phyloP scores from a whole-genome alignment of 1,140 invertebrate species.

The Kradibia gibbosae region DNA sequence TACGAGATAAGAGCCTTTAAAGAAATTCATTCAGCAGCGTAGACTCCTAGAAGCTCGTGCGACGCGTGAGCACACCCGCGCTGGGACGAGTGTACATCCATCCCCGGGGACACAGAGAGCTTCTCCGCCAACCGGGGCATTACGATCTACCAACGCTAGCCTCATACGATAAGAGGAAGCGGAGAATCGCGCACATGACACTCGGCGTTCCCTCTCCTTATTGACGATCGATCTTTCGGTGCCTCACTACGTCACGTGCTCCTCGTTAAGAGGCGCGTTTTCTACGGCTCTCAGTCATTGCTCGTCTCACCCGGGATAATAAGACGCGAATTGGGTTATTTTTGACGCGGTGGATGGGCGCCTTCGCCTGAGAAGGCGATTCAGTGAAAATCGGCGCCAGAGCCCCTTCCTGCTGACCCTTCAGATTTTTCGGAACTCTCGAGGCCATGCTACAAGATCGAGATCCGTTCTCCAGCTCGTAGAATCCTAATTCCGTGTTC shows the following conservation, averaged over 20 bases:
- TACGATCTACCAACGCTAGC: background rate
- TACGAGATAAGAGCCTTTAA: too few relatives aligned
- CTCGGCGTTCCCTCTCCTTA: background rate
- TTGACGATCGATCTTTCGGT: background rate
- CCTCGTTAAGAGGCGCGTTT: constrained; percentile 41
- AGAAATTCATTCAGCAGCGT: background rate
- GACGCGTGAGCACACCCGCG: background rate
- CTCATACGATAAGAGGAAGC: background rate
- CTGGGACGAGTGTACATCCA: too few relatives aligned
- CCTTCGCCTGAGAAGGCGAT: too few relatives aligned
- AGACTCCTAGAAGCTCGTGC: background rate
- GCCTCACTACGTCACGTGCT: constrained; percentile 47
- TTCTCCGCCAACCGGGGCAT: too few relatives aligned
- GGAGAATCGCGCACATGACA: background rate
- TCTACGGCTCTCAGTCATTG: constrained; percentile 2
- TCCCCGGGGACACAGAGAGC: background rate
- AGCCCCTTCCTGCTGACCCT: too few relatives aligned
- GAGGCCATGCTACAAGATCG: too few relatives aligned
- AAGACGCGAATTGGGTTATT: background rate
- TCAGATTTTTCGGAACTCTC: too few relatives aligned
- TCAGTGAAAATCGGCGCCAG: too few relatives aligned
- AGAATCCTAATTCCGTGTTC: background rate
- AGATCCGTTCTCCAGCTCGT: too few relatives aligned
- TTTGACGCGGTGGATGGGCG: background rate
- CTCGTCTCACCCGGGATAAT: background rate